These are phyloP conservation scores for Conops quadrifasciatus DNA, from an alignment of 2,888 invertebrate genomes.

Conservation along the genomic window DNA sequence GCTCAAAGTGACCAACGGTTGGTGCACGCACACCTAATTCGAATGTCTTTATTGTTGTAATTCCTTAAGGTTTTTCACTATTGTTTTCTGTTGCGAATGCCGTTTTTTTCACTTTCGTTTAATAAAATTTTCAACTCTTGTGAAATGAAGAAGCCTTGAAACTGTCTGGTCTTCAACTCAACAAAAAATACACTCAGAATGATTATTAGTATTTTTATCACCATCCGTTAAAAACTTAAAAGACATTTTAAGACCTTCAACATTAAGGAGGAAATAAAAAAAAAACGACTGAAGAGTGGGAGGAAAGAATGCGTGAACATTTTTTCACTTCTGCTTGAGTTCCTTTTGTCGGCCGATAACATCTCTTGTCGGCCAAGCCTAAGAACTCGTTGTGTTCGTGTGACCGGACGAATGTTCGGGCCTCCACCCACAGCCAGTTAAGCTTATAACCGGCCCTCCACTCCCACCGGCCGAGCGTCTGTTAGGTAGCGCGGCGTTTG, in stretches of 20 bases:
- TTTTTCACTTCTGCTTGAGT: background rate
- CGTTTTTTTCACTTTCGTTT: slow-evolving; percentile 9
- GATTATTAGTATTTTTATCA: slow-evolving; percentile 24
- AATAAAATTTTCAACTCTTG: slow-evolving; percentile 18
- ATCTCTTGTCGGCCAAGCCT: background rate
- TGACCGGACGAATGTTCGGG: background rate
- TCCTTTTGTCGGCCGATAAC: slow-evolving; percentile 11
- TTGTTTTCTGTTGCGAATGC: background rate
- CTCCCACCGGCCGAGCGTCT: background rate
- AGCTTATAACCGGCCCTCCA: background rate
- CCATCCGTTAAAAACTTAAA: slow-evolving; percentile 2
- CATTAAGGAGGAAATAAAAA: background rate
- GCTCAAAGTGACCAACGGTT: slow-evolving; percentile 12
- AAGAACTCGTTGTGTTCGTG: background rate
- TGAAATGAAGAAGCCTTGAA: slow-evolving; percentile 5
- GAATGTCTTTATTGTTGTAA: no score
- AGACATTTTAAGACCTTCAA: background rate
- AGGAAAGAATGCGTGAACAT: slow-evolving; percentile 3
- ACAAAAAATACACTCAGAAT: background rate
- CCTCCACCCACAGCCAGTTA: background rate
- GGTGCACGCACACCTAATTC: background rate
- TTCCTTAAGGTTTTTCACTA: no score
- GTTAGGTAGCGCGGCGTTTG: background rate
- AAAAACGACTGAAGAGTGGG: background rate
- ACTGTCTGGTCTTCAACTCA: slow-evolving; percentile 15